Evolutionary conservation across 2,113 vertebrate species (phyloP).

Genomic region (Vombatus ursinus): DNA sequence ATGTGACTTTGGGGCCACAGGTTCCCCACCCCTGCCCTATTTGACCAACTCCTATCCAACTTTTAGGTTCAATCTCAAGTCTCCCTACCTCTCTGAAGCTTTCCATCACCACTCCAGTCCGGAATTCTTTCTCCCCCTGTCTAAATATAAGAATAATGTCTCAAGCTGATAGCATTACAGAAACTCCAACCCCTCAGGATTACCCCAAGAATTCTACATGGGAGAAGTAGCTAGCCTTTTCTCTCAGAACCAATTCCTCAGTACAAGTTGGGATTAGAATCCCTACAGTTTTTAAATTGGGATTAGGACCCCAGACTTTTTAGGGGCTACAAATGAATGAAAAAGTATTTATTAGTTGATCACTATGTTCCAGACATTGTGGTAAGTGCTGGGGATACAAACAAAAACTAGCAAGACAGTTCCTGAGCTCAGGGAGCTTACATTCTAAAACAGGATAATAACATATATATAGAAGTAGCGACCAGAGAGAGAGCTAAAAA

Average conservation of each 20-base stretch:
- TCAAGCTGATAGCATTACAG: neutral
- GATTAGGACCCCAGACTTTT: neutral
- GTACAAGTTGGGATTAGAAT: neutral
- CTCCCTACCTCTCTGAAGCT: neutral
- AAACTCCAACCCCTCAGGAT: neutral
- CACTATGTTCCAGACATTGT: neutral
- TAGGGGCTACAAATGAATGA: neutral
- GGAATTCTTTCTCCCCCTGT: neutral
- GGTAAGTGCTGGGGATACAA: neutral
- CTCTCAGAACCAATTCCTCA: neutral
- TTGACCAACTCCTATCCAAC: too few relatives aligned
- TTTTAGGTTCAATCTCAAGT: too few relatives aligned
- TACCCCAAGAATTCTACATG: neutral
- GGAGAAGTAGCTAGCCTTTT: neutral
- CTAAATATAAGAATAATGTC: neutral
- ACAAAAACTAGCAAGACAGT: neutral
- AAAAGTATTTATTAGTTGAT: neutral
- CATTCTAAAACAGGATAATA: neutral
- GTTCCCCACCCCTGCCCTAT: too few relatives aligned
- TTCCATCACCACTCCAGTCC: neutral
- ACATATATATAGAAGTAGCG: neutral
- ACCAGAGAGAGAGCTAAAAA: too few relatives aligned
- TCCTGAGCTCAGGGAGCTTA: neutral
- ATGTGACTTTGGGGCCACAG: too few relatives aligned
- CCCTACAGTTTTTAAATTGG: neutral